Base-by-base conservation (phyloP, 2,113 vertebrate genomes). In the Pseudopipra pipra region DNA sequence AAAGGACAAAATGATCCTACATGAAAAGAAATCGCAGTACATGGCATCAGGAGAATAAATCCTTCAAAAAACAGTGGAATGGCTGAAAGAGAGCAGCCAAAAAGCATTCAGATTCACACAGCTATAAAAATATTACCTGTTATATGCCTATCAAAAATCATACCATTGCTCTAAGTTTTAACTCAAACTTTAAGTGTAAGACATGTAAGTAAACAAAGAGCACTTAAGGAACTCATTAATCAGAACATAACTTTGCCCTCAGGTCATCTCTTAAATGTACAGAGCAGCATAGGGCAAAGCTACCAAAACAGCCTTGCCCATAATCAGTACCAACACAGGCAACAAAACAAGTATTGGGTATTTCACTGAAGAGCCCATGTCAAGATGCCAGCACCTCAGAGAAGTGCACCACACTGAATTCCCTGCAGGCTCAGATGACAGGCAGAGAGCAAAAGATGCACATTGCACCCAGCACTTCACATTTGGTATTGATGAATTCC, bases 1-100 rank as follows among this genome's bases (percentile, higher is more conserved):
- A 94, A 89, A 86, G 47, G 20, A 95, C 44, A 66, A 44, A 77
- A 35, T 35, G 31, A 70, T 87, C 44, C 44, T 49, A 51, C 28
- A 68, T 22, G 35, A n/a, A 33, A 80, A 94, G 55, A 22, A 95
- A 86, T 30, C 85, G 44, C 22, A 82, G 19, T 13, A 58, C 19
- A 15, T 41, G 25, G 37, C 44, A 76, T 58, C n/a, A 37, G 43
- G 30, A 88, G 67, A 94, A 85, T 15, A 94, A 71, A 90, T 33
- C 14, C 54, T 90, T 76, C 13, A 51, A 74, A 89, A 66, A 73
- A n/a, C 11, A 54, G 35, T 12, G 19, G 11, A 83, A 55, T 17
- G 58, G 22, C 6, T 87, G 37, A 77, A 81, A 91, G 75, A 58
- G 41, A 66, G 11, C 33, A 89, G 35, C 8, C 21, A 70, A 79